A percentile compares a stretch with the other conserved stretches of the same genome.
phyloP scores from a whole-genome alignment of 1,140 invertebrate genomes.

The Hylaeus anthracinus region DNA sequence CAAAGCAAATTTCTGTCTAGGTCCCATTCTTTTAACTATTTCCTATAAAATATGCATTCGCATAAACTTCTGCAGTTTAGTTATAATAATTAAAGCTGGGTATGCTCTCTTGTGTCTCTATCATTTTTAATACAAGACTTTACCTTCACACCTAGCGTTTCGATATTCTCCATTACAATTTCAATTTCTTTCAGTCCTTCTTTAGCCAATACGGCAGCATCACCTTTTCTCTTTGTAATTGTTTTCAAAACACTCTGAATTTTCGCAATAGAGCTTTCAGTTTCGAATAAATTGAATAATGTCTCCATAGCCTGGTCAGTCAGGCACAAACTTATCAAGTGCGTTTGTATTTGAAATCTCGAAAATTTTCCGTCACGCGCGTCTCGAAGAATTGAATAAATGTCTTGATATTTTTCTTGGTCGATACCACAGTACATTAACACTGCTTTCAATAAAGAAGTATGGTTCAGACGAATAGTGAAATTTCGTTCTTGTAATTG shows the following conservation, averaged over 20 bases:
- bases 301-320: slow-evolving; percentile 86
- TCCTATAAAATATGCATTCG: too few relatives aligned
- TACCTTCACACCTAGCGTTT: slow-evolving; percentile 88
- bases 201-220: slow-evolving; percentile 85
- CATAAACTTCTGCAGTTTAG: too few relatives aligned
- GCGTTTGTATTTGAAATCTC: slow-evolving; percentile 87
- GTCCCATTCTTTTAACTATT: too few relatives aligned
- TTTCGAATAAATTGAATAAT: slow-evolving; percentile 87
- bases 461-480: slow-evolving; percentile 91
- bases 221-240: slow-evolving; percentile 84
- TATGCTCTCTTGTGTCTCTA: background rate
- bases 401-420: slow-evolving; percentile 85
- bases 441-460: slow-evolving; percentile 88
- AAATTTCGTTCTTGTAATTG: slow-evolving; percentile 86
- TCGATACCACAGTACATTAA: slow-evolving; percentile 91
- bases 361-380: slow-evolving; percentile 85
- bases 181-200: slow-evolving; percentile 88
- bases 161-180: slow-evolving; percentile 85
- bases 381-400: slow-evolving; percentile 85
- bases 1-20: too few relatives aligned
- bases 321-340: slow-evolving; percentile 86
- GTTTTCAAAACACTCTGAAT: slow-evolving; percentile 83
- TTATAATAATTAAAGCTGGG: too few relatives aligned
- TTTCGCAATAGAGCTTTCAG: slow-evolving; percentile 86
- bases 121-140: slow-evolving; percentile 14